Conservation (phyloP, 2,888 invertebrate species). For the Poecilus cupreus region DNA sequence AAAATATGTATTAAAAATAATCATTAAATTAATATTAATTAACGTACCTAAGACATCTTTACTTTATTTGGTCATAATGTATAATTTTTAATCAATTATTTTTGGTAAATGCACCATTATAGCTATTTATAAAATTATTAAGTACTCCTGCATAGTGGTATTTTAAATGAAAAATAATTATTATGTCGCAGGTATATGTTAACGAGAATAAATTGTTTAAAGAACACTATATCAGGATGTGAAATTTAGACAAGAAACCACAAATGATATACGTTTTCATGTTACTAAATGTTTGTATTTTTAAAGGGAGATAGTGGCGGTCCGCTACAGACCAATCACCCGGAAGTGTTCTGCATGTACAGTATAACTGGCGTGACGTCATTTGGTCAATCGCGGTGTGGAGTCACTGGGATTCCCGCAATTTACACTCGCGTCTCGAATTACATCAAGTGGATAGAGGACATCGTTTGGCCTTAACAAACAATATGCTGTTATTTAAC, state of each 20-base stretch:
- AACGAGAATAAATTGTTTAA: too few relatives aligned
- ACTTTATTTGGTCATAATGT: too few relatives aligned
- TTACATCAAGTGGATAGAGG: slow-evolving; percentile 56
- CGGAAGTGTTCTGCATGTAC: slow-evolving; percentile 52
- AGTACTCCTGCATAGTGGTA: not conserved
- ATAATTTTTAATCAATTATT: too few relatives aligned
- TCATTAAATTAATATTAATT: too few relatives aligned
- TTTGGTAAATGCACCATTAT: too few relatives aligned
- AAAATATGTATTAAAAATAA: too few relatives aligned
- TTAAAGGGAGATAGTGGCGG: slow-evolving; percentile 55
- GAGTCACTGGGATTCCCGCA: slow-evolving; percentile 26
- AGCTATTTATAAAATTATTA: not conserved
- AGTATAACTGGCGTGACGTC: slow-evolving; percentile 52
- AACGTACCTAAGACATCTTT: too few relatives aligned
- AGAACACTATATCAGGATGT: not conserved
- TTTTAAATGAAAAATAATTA: not conserved
- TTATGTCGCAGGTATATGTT: too few relatives aligned
- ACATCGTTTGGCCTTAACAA: slow-evolving; percentile 22
- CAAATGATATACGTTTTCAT: too few relatives aligned
- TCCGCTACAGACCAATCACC: slow-evolving; percentile 32
- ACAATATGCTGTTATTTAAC: not conserved
- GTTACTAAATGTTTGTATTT: not conserved
- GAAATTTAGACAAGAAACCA: too few relatives aligned
- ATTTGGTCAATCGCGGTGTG: slow-evolving; percentile 36
- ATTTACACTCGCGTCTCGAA: slow-evolving; percentile 49